Evolutionary conservation across 2,888 invertebrate genomes (phyloP).

Genomic region (Ceraclea dissimilis): DNA sequence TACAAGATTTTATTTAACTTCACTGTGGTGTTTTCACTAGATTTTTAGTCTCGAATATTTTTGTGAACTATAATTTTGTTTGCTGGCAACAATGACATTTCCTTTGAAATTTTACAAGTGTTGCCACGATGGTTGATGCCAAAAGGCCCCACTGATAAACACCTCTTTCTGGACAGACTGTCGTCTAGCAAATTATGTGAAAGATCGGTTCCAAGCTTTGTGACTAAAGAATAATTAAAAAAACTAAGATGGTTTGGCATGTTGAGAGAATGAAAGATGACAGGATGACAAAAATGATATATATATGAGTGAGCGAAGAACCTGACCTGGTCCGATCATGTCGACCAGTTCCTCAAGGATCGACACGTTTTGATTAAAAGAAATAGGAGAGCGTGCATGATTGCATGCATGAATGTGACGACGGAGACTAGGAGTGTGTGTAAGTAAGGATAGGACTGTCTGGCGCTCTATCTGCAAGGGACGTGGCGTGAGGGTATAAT

Average conservation of each 20-base stretch:
- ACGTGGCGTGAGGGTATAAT: constrained; percentile 1
- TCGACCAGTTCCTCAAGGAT: neutral
- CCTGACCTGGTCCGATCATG: neutral
- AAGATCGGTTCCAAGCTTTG: too few species aligned
- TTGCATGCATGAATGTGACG: neutral
- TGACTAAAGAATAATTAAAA: neutral
- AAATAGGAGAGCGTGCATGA: neutral
- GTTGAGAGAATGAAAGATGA: neutral
- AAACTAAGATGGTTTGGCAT: neutral
- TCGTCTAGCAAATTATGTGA: too few species aligned
- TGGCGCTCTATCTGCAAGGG: neutral
- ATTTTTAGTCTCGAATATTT: too few species aligned
- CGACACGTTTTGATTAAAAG: neutral
- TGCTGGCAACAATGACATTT: too few species aligned
- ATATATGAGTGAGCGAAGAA: neutral
- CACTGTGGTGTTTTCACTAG: too few species aligned
- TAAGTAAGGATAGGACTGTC: neutral
- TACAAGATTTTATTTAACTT: too few species aligned
- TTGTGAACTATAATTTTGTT: too few species aligned
- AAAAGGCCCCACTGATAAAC: too few species aligned
- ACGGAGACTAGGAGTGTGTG: neutral
- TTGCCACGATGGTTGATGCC: too few species aligned
- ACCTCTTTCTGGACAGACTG: too few species aligned
- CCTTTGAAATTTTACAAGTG: too few species aligned
- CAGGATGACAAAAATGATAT: neutral